Evolutionary conservation across 2,797 vertebrate genomes (phyloP), one percentile per base, ranked within the genome.

Genomic region (Artibeus lituratus): DNA sequence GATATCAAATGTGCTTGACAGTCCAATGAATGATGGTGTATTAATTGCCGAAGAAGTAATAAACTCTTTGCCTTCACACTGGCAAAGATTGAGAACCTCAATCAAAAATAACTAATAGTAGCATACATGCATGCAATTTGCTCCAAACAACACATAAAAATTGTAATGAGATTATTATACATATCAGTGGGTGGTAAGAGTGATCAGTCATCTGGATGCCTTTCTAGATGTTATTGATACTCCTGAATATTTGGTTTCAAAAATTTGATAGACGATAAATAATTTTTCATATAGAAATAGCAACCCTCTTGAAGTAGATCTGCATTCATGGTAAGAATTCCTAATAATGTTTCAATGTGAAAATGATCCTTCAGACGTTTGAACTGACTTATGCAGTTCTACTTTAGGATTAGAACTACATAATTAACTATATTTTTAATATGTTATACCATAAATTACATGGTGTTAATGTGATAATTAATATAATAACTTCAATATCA

Each of bases 171-270:
- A 22, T 37, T 67, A 26, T 35, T 67, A 73, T n/a, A 12, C 5
- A 29, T 65, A 19, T 65, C 5, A 70, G 32, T 26, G 37, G 16
- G 7, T 35, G 24, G 32, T 67, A 73, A 59, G 10, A 29, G 4
- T 69, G 32, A 69, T 69, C 24, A 78, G 22, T 81, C 6, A 51
- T 57, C 73, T 57, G 8, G 42, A 55, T 32, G 15, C 1, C 26
- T 86, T 91, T 88, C 73, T 39, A 77, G 14, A 26, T 42, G 7
- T 62, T 87, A 65, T 4, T 92, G 37, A 51, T 69, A 59, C 59
- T 72, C 11, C n/a, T 84, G 37, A 87, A 83, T 55, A 49, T 72
- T 91, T 94, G 74, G 19, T 51, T 94, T 95, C 22, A 89, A 67
- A 89, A 83, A 62, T 7, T 62, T 69, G 12, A 72, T 65, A 85